Evolutionary conservation across 1,140 invertebrate species (phyloP).

Genomic region (Lepidurus arcticus): DNA sequence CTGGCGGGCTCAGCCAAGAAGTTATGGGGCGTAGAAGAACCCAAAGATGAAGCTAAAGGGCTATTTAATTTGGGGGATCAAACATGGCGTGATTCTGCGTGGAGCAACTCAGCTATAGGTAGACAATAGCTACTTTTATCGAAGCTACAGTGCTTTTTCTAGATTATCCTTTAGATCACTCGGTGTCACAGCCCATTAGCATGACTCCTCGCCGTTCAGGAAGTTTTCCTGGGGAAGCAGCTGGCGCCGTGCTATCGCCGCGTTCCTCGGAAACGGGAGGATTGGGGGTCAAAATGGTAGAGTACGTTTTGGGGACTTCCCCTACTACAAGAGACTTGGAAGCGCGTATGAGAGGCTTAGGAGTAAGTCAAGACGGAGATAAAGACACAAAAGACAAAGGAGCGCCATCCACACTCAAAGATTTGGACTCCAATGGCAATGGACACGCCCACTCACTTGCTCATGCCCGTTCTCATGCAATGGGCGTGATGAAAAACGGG

Average conservation of each 20-base stretch:
- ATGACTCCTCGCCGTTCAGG: constrained; percentile 59
- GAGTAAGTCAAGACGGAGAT: constrained; percentile 49
- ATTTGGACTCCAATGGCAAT: constrained; percentile 44
- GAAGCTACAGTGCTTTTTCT: neutral
- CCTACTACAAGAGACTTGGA: constrained; percentile 71
- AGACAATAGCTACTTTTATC: neutral
- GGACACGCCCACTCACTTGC: neutral
- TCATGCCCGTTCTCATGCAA: constrained; percentile 53
- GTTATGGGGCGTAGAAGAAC: constrained; percentile 74
- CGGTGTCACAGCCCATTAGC: constrained; percentile 65
- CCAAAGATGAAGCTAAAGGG: constrained; percentile 60
- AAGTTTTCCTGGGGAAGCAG: constrained; percentile 29
- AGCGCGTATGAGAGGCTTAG: constrained; percentile 63
- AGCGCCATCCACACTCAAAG: constrained; percentile 57
- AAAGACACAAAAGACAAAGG: constrained; percentile 59
- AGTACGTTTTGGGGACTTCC: constrained; percentile 88
- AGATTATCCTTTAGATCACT: constrained; percentile 57
- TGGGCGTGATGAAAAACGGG: constrained; percentile 73
- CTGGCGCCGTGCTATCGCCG: constrained; percentile 55
- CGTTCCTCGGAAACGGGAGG: constrained; percentile 67
- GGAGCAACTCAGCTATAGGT: constrained; percentile 61
- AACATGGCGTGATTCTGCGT: constrained; percentile 78
- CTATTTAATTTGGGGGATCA: constrained; percentile 72
- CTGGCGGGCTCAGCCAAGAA: constrained; percentile 80
- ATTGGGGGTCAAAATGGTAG: constrained; percentile 95